Conservation (phyloP, 2,888 invertebrate genomes). For the Chrysolina americana region DNA sequence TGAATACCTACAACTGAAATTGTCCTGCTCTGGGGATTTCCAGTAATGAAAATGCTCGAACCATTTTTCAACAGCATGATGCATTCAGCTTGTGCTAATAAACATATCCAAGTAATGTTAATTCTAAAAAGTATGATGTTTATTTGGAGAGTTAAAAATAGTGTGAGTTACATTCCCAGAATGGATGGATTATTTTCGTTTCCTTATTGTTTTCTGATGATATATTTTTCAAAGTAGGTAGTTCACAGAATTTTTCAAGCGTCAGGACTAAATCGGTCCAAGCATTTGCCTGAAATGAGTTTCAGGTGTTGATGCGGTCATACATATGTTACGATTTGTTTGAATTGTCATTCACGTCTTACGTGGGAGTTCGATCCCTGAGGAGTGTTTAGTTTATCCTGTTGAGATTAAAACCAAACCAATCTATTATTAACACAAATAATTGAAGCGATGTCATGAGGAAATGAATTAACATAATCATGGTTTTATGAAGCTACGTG, state of each 20-base stretch:
- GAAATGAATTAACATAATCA: too few relatives aligned
- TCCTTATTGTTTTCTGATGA: neutral
- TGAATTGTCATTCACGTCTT: too few relatives aligned
- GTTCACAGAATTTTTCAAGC: neutral
- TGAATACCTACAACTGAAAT: neutral
- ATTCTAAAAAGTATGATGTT: conserved; percentile 6
- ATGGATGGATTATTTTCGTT: conserved; percentile 6
- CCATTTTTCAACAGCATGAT: neutral
- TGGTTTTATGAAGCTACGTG: too few relatives aligned
- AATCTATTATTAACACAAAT: too few relatives aligned
- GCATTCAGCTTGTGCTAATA: conserved; percentile 9
- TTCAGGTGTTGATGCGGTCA: neutral
- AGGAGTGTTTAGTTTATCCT: too few relatives aligned
- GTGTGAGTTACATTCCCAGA: neutral
- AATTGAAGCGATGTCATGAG: too few relatives aligned
- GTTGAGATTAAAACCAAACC: too few relatives aligned
- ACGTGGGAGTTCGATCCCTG: too few relatives aligned
- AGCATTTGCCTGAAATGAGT: neutral
- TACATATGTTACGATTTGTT: too few relatives aligned
- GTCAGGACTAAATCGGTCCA: too few relatives aligned
- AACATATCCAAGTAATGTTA: neutral
- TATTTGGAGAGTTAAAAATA: conserved; percentile 18
- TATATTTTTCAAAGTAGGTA: conserved; percentile 4
- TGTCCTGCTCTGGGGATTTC: neutral
- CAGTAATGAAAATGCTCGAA: neutral